Base-by-base conservation (phyloP, 2,888 invertebrate species). In the Heliconius ethilla region DNA sequence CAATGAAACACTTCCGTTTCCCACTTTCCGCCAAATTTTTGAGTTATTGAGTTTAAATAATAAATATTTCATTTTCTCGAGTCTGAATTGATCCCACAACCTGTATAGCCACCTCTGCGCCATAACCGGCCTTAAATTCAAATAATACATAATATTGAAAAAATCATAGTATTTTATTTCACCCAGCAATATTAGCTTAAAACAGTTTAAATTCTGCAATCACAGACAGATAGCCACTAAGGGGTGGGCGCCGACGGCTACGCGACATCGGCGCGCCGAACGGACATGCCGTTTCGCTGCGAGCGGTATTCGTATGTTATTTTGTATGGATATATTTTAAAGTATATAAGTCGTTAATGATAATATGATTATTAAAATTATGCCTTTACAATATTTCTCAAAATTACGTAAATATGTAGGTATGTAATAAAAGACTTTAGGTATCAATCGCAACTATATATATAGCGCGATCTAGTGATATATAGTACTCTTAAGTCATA, bases 231-330 rank as follows among this genome's bases (percentile, higher is more conserved):
- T 62, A 27, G 62, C 25, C 63, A 15, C 25, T 27, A 2, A 63
- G 62, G 67, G 37, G 29, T 3, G 37, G n/a, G 29, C 37, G 63
- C 63, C 63, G 63, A 63, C 63, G 63, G 63, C 63, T 63, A 63
- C 63, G 40, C 25, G 27, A 55, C 59, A 72, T 59, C 40, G 40
- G 40, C 73, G 63, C 63, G 63, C 63, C 25, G 13, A 27, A 13
- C 25, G 27, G 63, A 63, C 27, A 27, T 2, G 13, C 62, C 13
- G 6, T 63, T 63, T 25, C 6, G 63, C 63, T 63, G 63, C 25
- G 63, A 63, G 63, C 63, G 15, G 25, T 63, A 27, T 63, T 63
- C 63, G 15, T 63, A 63, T 3, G 15, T 63, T 63, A 63, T 63
- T 15, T 27, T 27, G 6, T 63, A 25, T 2, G 13, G 5, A 15